Evolutionary conservation across 1,140 invertebrate genomes (phyloP), one percentile per base, ranked within the genome.

Genomic region (Chironomus tepperi): DNA sequence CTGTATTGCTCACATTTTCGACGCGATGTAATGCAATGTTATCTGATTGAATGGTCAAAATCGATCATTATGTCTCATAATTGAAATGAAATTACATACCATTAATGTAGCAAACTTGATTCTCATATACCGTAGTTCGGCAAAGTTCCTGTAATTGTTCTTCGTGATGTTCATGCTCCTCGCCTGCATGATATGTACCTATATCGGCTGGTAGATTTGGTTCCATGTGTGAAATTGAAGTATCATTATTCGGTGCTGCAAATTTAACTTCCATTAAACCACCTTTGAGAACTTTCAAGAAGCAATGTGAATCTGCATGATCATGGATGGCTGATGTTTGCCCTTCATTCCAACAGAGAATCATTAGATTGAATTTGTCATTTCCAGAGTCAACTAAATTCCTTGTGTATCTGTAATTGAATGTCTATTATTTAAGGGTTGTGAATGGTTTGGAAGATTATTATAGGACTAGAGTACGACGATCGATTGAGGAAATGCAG

Each of bases 341-440:
- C 34, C 94, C 94, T 81, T 97, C 94, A 42, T 94, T 93, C 98
- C 98, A 99, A 83, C 97, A 98, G 0, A 99, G 81, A 19, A 98
- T 86, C 90, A 99, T 96, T 76, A 99, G 85, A 83, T 99, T 99
- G 83, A 98, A 99, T 81, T 95, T 97, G 1, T 95, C 97, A 83
- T 99, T 99, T 9, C 96, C 96, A 76, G 88, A 89, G 80, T 98
- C 95, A 2, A 98, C 94, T 74, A 98, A 84, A 84, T 98, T 98
- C 21, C 96, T 83, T 0, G 96, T 98, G 80, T 98, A 98, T 77
- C 93, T 97, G 79, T 7, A 80, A 79, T n/a, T n/a, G 5, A 34
- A 34, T 34, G 24, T 34, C 24, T n/a, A n/a, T n/a, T n/a, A n/a
- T n/a, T n/a, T n/a, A n/a, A n/a, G n/a, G n/a, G n/a, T n/a, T n/a